Conservation (phyloP, 2,797 vertebrate species). For the Siniperca obscura region DNA sequence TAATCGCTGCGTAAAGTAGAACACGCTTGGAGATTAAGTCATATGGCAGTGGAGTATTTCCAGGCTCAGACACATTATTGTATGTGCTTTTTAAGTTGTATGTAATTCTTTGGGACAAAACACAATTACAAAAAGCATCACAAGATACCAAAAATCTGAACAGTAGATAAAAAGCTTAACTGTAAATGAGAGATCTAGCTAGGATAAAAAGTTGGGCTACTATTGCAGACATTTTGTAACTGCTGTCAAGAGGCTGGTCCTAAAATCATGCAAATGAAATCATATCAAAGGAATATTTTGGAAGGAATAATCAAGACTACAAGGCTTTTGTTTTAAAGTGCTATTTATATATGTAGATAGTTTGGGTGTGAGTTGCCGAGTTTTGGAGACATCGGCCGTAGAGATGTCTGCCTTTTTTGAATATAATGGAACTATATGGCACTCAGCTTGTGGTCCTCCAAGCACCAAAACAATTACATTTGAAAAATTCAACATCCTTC, state of each 20-base stretch:
- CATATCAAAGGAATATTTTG: conserved; percentile 4
- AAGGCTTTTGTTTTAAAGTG: background rate
- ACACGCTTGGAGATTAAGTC: background rate
- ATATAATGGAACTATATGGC: too few relatives aligned
- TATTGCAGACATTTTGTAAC: background rate
- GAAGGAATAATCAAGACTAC: conserved; percentile 1
- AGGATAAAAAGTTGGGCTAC: background rate
- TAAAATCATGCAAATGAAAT: conserved; percentile 16
- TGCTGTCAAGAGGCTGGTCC: background rate
- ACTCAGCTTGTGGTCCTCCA: too few relatives aligned
- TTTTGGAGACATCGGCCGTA: too few relatives aligned
- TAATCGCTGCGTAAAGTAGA: background rate
- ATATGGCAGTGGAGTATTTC: background rate
- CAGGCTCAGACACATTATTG: background rate
- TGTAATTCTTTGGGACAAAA: background rate
- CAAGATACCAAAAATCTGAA: background rate
- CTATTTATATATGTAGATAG: too few relatives aligned
- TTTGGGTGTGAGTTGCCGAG: too few relatives aligned
- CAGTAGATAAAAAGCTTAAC: background rate
- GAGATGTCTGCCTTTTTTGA: too few relatives aligned
- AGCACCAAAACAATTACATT: too few relatives aligned
- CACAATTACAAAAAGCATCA: background rate
- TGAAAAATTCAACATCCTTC: too few relatives aligned
- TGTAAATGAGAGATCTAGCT: background rate
- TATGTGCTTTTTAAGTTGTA: background rate